Evolutionary conservation across 2,113 vertebrate genomes (phyloP).

Genomic region (Pelusios castaneus): DNA sequence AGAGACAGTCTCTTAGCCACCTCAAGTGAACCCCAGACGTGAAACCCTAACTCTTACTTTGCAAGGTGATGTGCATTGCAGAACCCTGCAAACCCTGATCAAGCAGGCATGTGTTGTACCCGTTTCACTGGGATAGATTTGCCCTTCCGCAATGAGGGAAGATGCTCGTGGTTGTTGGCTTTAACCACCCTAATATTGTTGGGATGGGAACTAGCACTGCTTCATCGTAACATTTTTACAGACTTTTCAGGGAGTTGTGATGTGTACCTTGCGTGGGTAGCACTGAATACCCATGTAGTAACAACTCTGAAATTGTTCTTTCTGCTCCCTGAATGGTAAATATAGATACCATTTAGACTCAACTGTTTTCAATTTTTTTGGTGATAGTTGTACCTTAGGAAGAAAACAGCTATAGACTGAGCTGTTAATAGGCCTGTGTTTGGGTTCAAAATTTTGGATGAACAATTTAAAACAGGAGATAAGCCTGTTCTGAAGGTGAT

Average conservation of each 20-base stretch:
- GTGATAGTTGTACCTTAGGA: not conserved
- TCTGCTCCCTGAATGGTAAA: conserved; percentile 26
- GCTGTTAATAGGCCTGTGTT: not conserved
- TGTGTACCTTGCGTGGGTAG: not conserved
- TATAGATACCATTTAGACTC: not conserved
- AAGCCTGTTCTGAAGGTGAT: not conserved
- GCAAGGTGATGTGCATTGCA: not conserved
- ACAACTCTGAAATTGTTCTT: conserved; percentile 4
- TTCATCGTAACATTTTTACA: not conserved
- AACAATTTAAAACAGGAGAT: not conserved
- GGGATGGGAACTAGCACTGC: conserved; percentile 17
- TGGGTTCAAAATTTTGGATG: not conserved
- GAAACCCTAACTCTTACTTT: not conserved
- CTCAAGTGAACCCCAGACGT: not conserved
- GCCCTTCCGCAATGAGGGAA: not conserved
- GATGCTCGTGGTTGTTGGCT: not conserved
- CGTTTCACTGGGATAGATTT: not conserved
- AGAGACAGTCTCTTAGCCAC: not conserved
- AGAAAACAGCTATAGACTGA: not conserved
- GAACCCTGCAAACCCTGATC: not conserved
- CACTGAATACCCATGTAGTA: not conserved
- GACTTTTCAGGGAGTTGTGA: not conserved
- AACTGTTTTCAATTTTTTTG: not conserved
- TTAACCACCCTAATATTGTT: conserved; percentile 15
- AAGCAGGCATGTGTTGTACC: not conserved